Evolutionary conservation across 37 sponge, comb jelly and placozoan species (phyloP), one percentile per base, ranked within the genome.

Genomic region (Dysidea cf. avara): DNA sequence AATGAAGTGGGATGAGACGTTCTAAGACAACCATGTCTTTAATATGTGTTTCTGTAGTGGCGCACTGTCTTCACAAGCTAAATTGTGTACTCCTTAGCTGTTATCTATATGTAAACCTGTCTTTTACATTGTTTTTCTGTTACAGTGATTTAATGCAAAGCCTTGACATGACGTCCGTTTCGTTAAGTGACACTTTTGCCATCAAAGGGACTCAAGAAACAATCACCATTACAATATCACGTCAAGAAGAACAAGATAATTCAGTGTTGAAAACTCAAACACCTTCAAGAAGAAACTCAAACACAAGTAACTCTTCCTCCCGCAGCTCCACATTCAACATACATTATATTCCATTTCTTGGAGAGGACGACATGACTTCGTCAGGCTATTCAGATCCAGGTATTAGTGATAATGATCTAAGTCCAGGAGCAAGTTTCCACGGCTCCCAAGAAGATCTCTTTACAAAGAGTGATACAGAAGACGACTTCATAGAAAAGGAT

Each of bases 341-440:
- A 9, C 46, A 43, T 5, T 43, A 12, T 43, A 43, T 43, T 12
- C n/a, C n/a, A n/a, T n/a, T n/a, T n/a, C n/a, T n/a, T n/a, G n/a
- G 51, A 4, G 79, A 82, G n/a, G 89, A 88, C 55, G 70, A 78
- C 17, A 67, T 58, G 21, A 29, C 57, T 0, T 53, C 71, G 18
- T 71, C 71, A 22, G 71, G 71, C 21, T 30, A 54, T 1, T 71
- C 71, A 4, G 71, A 71, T 30, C 71, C 29, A 24, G 64, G 64
- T 33, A 66, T 24, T 38, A 54, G 47, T 33, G 56, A 39, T 47
- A 80, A 69, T 22, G 91, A 85, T 38, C 71, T 75, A 32, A 85
- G 86, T 47, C 46, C 68, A 7, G 37, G 59, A 25, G 75, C 79
- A 33, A 90, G 91, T 57, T 83, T 70, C 57, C 69, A 56, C 3